Base-by-base conservation (phyloP, 2,797 vertebrate species). In the Channa striata region DNA sequence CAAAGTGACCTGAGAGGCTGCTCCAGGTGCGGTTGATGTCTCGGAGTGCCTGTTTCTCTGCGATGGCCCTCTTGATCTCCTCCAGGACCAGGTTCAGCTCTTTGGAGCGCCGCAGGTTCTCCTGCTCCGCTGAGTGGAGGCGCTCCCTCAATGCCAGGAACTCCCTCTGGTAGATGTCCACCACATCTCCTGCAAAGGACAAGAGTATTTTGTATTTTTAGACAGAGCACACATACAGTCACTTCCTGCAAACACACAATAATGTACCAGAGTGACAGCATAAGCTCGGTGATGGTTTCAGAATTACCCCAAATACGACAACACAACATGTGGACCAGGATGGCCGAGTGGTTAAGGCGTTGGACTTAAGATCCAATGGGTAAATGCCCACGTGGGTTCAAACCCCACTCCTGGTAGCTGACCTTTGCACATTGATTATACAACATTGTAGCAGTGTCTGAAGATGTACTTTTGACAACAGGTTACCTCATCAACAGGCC, bases 11-110 rank as follows among this genome's bases (percentile, higher is more conserved):
- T 0, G 92, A 93, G 19, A 94, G 90, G 76, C 91, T 93, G 91
- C 95, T 96, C 97, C 97, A 99, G 83, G 97, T 99, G 40, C 94
- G 94, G 91, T 99, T 99, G 81, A 97, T 95, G 43, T 97, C 97
- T 61, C 96, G 74, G 59, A 98, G 93, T 0, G 96, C 96, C 88
- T 99, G 97, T 72, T 98, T 97, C 93, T 99, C 97, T 0, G 97
- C 96, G 72, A 99, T 94, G 0, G 96, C 96, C 82, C 95, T 92
- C 92, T 99, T 98, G 90, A 99, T 98, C 93, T 99, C 97, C 70
- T 99, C 97, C 89, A 98, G 94, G 52, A 99, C 97, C 91, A 98
- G 89, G 89, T 98, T 99, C 79, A 99, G 95, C 87, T 99, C 97
- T 85, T 98, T 97, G 14, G 97, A 98, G 74, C 97, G 96, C 79